Percentiles rank a stretch among this genome's conserved stretches.
Evolutionary conservation across 2,113 vertebrate species (phyloP).

Genomic region (Chrysemys picta): DNA sequence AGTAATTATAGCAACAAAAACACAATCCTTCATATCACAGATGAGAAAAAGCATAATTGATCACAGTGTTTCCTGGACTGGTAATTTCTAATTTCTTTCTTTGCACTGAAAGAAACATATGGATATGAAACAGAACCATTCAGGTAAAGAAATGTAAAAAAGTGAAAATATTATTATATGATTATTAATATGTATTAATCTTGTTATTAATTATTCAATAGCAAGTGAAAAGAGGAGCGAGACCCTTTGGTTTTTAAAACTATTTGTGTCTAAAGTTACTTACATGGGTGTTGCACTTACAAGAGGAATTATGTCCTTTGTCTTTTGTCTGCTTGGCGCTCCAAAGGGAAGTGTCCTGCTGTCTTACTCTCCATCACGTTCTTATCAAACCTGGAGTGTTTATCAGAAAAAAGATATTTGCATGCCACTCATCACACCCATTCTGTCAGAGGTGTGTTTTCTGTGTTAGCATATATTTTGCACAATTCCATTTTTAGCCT

Average conservation of each 20-base stretch:
- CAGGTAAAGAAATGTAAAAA: background rate
- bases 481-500: background rate
- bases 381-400: background rate
- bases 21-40: background rate
- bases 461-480: background rate
- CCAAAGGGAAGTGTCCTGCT: constrained; percentile 18
- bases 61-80: background rate
- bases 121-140: background rate
- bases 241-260: background rate
- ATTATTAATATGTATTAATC: background rate
- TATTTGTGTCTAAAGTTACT: constrained; percentile 21
- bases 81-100: constrained; percentile 20
- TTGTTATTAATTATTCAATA: background rate
- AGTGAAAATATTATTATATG: background rate
- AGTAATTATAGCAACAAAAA: background rate
- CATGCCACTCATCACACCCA: constrained; percentile 45
- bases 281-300: constrained; percentile 8
- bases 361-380: background rate
- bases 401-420: constrained; percentile 65
- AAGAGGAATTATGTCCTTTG: background rate
- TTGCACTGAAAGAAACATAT: background rate
- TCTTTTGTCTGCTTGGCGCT: background rate
- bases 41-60: constrained; percentile 1
- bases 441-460: background rate
- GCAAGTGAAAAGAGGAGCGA: background rate